Evolutionary conservation across 1,140 invertebrate genomes (phyloP), one percentile per base, ranked within the genome.

Genomic region (Formica exsecta): DNA sequence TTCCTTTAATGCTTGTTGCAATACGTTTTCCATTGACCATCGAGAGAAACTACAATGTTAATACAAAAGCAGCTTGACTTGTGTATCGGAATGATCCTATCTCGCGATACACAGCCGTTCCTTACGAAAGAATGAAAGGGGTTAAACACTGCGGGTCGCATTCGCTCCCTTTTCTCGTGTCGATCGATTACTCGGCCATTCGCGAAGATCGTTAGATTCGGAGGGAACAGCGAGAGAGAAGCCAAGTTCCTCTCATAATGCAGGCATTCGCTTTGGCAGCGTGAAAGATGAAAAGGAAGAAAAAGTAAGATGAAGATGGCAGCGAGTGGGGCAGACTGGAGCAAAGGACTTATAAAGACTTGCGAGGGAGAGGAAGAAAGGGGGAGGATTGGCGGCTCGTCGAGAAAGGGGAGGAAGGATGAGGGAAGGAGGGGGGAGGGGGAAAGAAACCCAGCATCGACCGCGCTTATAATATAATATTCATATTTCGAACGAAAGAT

Each of bases 401-500:
- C 70, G 86, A 86, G 66, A 48, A 68, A 65, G 73, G 74, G 75
- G 79, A 54, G 76, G 38, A 57, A 41, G 59, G 36, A 44, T 2
- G 70, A 48, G 51, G 68, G 75, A 79, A 54, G 62, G 86, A 86
- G 73, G 51, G 59, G 61, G 66, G 74, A 70, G 54, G 22, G 32
- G 38, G 80, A 71, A 36, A 68, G 85, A 70, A 74, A 85, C 73
- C 79, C 89, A 85, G 87, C 86, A 70, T 89, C 66, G 87, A 73
- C 86, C 80, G 80, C 90, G 90, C 92, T 92, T 92, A 92, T 92
- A 92, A 91, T 94, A 94, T 94, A 94, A 94, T 94, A 94, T 94
- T 94, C 94, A 94, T 94, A 94, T 94, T 94, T 94, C 94, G 93
- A 94, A 93, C 93, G 91, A 94, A 94, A 94, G 94, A 94, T 94